Evolutionary conservation across 1,140 invertebrate species (phyloP).

Genomic region (Mizuhopecten yessoensis): DNA sequence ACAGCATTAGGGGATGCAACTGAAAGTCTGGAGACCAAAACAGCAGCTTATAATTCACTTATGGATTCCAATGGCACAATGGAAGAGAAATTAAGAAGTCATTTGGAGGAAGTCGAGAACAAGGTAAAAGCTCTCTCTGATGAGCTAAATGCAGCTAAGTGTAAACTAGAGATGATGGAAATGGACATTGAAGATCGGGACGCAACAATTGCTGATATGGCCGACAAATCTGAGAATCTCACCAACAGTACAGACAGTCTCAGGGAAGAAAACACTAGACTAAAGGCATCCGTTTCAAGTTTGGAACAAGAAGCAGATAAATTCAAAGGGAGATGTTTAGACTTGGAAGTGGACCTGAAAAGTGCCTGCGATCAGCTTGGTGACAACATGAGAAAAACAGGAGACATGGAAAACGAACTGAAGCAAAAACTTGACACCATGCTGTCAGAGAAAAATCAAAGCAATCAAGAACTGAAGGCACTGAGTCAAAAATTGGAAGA

Average conservation of each 20-base stretch:
- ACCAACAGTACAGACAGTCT: conserved; percentile 46
- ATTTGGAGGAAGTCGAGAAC: conserved; percentile 55
- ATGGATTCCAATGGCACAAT: neutral
- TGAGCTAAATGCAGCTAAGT: conserved; percentile 54
- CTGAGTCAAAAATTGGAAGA: conserved; percentile 8
- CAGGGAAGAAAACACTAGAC: conserved; percentile 45
- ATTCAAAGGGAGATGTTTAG: conserved; percentile 43
- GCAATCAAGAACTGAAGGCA: conserved; percentile 8
- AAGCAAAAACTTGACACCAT: conserved; percentile 54
- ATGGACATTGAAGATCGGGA: conserved; percentile 59
- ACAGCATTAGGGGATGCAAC: neutral
- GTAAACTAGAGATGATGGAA: conserved; percentile 55
- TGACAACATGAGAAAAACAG: conserved; percentile 42
- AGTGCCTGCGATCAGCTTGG: neutral
- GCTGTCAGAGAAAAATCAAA: conserved; percentile 4
- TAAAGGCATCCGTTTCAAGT: conserved; percentile 42
- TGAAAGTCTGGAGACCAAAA: neutral
- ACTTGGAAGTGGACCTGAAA: conserved; percentile 49
- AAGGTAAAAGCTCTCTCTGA: conserved; percentile 53
- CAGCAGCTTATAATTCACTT: conserved; percentile 15
- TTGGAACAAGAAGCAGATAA: conserved; percentile 44
- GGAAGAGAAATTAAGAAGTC: conserved; percentile 39
- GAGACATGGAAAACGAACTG: conserved; percentile 60
- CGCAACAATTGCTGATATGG: conserved; percentile 47
- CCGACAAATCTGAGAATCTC: conserved; percentile 50